These are phyloP conservation scores for Prunella strophiata DNA, from an alignment of 2,797 vertebrate species.

Conservation along the genomic window DNA sequence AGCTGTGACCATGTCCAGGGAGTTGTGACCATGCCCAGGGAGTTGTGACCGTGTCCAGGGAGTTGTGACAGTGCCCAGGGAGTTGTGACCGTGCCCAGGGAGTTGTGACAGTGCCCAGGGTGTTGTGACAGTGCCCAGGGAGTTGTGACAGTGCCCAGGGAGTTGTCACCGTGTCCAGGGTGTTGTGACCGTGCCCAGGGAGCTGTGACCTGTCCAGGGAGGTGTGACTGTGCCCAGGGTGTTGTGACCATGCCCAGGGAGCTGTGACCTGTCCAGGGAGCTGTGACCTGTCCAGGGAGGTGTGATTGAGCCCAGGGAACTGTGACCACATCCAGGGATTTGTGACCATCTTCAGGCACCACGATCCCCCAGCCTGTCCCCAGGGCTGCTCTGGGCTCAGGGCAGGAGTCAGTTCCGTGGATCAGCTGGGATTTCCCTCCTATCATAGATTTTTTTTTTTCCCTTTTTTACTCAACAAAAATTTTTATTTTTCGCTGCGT, in stretches of 20 bases:
- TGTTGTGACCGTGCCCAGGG: not conserved
- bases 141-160: too few species aligned
- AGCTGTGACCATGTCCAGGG: rapidly evolving
- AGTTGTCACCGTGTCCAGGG: not conserved
- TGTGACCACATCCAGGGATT: not conserved
- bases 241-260: rapidly evolving
- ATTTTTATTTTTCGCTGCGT: not conserved
- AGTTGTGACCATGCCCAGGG: rapidly evolving
- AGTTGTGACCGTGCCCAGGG: not conserved
- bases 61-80: too few species aligned
- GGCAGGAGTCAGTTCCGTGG: not conserved
- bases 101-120: not conserved
- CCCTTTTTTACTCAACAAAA: not conserved
- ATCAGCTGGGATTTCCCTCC: not conserved
- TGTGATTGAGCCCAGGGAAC: too few species aligned
- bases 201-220: not conserved
- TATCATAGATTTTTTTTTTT: rapidly evolving
- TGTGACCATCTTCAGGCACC: too few species aligned
- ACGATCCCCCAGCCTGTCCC: not conserved
- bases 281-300: too few species aligned
- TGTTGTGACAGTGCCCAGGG: too few species aligned
- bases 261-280: too few species aligned
- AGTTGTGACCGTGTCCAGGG: rapidly evolving
- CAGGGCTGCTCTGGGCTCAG: rapidly evolving
- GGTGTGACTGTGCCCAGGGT: not conserved